These are phyloP conservation scores for Dryadula phaetusa DNA, from an alignment of 2,888 invertebrate genomes.

Conservation along the genomic window DNA sequence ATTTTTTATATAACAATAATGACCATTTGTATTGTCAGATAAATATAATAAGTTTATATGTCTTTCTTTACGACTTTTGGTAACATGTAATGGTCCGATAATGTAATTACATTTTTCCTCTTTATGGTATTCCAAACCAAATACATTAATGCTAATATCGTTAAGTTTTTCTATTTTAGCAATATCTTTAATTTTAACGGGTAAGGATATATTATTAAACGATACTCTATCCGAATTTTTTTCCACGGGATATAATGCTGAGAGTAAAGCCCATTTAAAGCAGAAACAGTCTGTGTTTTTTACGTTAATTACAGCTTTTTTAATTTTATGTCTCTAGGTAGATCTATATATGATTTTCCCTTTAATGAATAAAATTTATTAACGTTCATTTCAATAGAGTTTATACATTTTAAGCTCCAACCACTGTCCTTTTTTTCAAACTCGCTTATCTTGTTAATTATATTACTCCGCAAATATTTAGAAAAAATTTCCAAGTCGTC, in stretches of 20 bases:
- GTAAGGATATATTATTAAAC: neutral
- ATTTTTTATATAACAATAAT: slow-evolving; percentile 9
- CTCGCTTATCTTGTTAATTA: too few relatives aligned
- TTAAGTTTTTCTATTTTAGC: slow-evolving; percentile 4
- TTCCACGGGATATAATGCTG: slow-evolving; percentile 10
- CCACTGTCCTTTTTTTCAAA: too few relatives aligned
- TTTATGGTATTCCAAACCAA: neutral
- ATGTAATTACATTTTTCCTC: neutral
- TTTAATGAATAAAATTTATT: slow-evolving; percentile 53
- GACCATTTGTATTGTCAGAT: too few relatives aligned
- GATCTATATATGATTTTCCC: neutral
- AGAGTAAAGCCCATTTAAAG: slow-evolving; percentile 19
- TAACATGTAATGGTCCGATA: slow-evolving; percentile 3
- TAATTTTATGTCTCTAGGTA: neutral
- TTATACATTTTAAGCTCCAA: slow-evolving; percentile 48
- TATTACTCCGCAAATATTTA: too few relatives aligned
- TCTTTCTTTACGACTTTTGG: slow-evolving; percentile 5
- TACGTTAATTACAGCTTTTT: slow-evolving; percentile 18
- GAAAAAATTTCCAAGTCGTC: too few relatives aligned
- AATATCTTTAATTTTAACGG: neutral
- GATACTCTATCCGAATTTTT: slow-evolving; percentile 3
- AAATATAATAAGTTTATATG: slow-evolving; percentile 6
- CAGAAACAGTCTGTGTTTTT: slow-evolving; percentile 2
- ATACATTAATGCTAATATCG: too few relatives aligned
- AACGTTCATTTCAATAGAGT: slow-evolving; percentile 66